Evolutionary conservation across 1,140 invertebrate genomes (phyloP).

Genomic region (Euura lappo): DNA sequence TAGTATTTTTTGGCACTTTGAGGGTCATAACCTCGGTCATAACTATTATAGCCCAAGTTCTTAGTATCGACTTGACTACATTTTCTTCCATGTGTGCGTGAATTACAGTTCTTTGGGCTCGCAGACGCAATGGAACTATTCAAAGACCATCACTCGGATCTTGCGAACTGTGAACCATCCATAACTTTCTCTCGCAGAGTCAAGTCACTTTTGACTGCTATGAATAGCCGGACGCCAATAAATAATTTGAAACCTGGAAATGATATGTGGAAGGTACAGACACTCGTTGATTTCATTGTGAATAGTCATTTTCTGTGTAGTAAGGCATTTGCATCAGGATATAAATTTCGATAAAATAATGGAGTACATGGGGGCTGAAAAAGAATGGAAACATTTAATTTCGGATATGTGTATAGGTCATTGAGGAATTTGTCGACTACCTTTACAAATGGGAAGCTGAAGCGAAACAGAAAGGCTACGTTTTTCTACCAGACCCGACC

Average conservation of each 20-base stretch:
- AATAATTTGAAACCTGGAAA: background rate
- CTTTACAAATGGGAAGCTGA: background rate
- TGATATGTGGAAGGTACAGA: background rate
- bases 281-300: background rate
- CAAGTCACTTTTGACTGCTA: background rate
- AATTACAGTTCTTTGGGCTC: conserved; percentile 19
- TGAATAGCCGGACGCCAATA: background rate
- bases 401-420: background rate
- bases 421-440: background rate
- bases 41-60: background rate
- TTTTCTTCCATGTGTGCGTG: no score
- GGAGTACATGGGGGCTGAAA: conserved; percentile 1
- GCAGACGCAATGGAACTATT: background rate
- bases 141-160: conserved; percentile 9
- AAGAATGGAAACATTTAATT: background rate
- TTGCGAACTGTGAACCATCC: background rate
- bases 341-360: no score
- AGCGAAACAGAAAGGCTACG: background rate
- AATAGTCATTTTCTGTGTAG: no score
- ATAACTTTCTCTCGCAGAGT: background rate
- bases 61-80: background rate
- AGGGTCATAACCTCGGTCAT: background rate
- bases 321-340: no score
- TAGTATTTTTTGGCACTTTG: background rate
- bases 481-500: background rate